phyloP scores from a whole-genome alignment of 1,140 invertebrate genomes.

The Ceratoteleas bidentatus region DNA sequence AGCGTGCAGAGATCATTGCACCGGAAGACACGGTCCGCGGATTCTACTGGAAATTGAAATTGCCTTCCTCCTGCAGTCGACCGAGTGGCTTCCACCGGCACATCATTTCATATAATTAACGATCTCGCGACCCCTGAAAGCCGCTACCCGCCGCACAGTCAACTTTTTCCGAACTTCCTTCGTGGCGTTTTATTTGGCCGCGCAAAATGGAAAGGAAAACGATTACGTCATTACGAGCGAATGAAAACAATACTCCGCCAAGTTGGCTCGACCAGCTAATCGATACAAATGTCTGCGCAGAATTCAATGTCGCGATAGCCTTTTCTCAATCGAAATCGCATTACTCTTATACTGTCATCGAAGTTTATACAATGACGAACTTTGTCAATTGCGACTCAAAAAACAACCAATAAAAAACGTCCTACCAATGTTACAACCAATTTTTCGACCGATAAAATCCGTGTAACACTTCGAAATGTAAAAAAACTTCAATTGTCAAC shows the following conservation, averaged over 20 bases:
- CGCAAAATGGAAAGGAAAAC: conserved; percentile 52
- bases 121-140: conserved; percentile 43
- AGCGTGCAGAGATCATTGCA: conserved; percentile 73
- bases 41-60: conserved; percentile 78
- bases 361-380: too few relatives aligned
- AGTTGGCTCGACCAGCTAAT: conserved; percentile 30
- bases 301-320: conserved; percentile 16
- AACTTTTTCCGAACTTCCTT: conserved; percentile 48
- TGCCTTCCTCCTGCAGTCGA: conserved; percentile 62
- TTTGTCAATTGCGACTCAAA: too few relatives aligned
- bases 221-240: conserved; percentile 46
- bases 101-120: conserved; percentile 65
- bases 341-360: too few relatives aligned
- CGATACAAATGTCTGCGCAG: conserved; percentile 45
- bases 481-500: too few relatives aligned
- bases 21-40: conserved; percentile 78
- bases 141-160: conserved; percentile 18
- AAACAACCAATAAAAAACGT: too few relatives aligned
- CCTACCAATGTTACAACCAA: too few relatives aligned
- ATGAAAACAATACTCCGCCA: conserved; percentile 38
- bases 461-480: too few relatives aligned
- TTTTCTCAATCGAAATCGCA: neutral
- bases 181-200: conserved; percentile 45
- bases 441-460: too few relatives aligned
- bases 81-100: conserved; percentile 44